These are phyloP conservation scores for Gryllus longicercus DNA, from an alignment of 2,888 invertebrate genomes.

Conservation along the genomic window DNA sequence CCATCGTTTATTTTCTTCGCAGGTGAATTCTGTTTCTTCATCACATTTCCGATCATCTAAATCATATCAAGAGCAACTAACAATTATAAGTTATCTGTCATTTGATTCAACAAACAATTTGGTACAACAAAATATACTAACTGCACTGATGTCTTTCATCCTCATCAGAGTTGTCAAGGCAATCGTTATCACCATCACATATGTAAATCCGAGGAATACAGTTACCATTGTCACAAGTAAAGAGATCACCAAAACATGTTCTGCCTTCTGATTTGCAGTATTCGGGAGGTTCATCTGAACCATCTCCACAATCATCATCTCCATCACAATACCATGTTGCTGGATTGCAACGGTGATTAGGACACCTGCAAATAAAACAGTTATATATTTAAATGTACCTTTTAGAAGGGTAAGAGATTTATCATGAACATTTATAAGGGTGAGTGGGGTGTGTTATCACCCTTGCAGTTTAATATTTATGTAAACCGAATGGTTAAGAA, in stretches of 20 bases:
- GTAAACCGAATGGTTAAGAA: no score
- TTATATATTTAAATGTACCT: no score
- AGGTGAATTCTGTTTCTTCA: slow-evolving; percentile 87
- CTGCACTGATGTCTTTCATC: slow-evolving; percentile 86
- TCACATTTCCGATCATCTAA: slow-evolving; percentile 87
- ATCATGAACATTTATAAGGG: no score
- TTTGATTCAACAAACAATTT: not conserved
- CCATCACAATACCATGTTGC: slow-evolving; percentile 98
- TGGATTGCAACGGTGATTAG: slow-evolving; percentile 90
- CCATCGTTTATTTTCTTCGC: slow-evolving; percentile 86
- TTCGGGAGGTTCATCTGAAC: slow-evolving; percentile 87
- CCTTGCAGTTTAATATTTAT: no score
- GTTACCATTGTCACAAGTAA: slow-evolving; percentile 94
- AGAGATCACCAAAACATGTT: slow-evolving; percentile 92
- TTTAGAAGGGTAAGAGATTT: no score
- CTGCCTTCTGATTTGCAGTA: slow-evolving; percentile 89
- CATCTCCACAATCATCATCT: slow-evolving; percentile 87
- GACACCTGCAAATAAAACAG: slow-evolving; percentile 59
- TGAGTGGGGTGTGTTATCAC: no score
- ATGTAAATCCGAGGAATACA: slow-evolving; percentile 93
- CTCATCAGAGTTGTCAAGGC: slow-evolving; percentile 90
- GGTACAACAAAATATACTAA: slow-evolving; percentile 44
- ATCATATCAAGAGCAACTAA: slow-evolving; percentile 29
- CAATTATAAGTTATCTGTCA: not conserved
- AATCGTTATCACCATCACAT: slow-evolving; percentile 94